These are phyloP conservation scores for Diloba caeruleocephala DNA, from an alignment of 2,888 invertebrate genomes.

Conservation along the genomic window DNA sequence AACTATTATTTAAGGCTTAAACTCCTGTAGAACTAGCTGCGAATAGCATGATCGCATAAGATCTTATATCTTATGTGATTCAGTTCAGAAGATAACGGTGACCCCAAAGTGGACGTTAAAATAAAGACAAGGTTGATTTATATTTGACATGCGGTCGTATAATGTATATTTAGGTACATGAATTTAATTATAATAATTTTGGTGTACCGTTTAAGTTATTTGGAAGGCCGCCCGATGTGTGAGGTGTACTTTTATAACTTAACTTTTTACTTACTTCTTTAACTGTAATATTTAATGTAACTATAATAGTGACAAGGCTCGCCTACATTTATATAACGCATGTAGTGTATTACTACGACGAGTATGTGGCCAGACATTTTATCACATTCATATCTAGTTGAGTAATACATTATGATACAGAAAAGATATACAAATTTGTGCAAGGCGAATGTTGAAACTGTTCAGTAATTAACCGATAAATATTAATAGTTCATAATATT, in stretches of 20 bases:
- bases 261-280: not conserved
- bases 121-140: conserved; percentile 52
- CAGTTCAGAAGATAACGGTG: conserved; percentile 46
- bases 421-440: conserved; percentile 28
- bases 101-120: conserved; percentile 47
- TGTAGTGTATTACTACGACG: conserved; percentile 15
- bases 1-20: conserved; percentile 24
- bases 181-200: conserved; percentile 36
- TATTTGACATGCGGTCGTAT: conserved; percentile 41
- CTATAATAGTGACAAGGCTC: conserved; percentile 10
- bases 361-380: conserved; percentile 45
- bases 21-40: conserved; percentile 36
- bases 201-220: conserved; percentile 17
- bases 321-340: conserved; percentile 35
- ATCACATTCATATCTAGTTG: conserved; percentile 50
- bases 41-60: conserved; percentile 18
- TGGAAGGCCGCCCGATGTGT: conserved; percentile 14
- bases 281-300: not conserved
- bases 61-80: conserved; percentile 29
- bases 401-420: conserved; percentile 47
- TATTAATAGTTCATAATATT: too few species aligned
- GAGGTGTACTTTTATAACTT: conserved; percentile 3
- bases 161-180: conserved; percentile 23
- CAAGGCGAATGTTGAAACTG: conserved; percentile 7
- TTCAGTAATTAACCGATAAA: conserved; percentile 26